Conservation (phyloP, 2,113 vertebrate genomes). For the Taurulus bubalis region DNA sequence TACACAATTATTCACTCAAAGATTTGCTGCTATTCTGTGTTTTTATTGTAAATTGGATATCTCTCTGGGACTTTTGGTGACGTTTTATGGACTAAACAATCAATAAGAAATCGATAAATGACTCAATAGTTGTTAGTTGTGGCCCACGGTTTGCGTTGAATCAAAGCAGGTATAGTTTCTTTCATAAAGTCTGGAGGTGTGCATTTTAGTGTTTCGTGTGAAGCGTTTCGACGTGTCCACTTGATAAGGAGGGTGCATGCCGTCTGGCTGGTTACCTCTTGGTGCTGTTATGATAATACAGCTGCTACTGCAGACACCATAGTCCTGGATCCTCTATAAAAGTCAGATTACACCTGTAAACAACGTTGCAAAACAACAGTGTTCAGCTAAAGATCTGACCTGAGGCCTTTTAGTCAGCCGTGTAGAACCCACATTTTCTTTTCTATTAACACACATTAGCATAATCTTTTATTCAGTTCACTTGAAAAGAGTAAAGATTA, state of each 20-base stretch:
- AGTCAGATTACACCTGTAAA: constrained; percentile 26
- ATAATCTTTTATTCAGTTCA: constrained; percentile 37
- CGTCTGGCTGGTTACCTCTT: background rate
- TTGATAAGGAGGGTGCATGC: background rate
- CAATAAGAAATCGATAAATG: background rate
- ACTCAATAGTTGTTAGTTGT: background rate
- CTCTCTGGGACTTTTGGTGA: background rate
- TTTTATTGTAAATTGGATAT: background rate
- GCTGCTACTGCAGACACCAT: background rate
- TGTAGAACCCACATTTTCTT: constrained; percentile 24
- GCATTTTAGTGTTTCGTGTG: background rate
- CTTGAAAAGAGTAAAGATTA: constrained; percentile 38
- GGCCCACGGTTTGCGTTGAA: background rate
- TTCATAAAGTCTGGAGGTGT: background rate
- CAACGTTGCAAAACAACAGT: constrained; percentile 7
- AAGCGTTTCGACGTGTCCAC: background rate
- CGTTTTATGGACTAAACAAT: background rate
- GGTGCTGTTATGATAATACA: background rate
- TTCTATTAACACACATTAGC: constrained; percentile 19
- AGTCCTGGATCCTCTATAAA: background rate
- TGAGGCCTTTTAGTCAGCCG: background rate
- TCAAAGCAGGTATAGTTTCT: background rate
- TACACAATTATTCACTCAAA: background rate
- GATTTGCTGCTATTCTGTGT: background rate
- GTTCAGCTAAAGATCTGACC: constrained; percentile 15